A percentile compares a stretch with the other conserved stretches of the same genome.
phyloP scores from a whole-genome alignment of 2,113 vertebrate species.

The Sminthopsis crassicaudata region DNA sequence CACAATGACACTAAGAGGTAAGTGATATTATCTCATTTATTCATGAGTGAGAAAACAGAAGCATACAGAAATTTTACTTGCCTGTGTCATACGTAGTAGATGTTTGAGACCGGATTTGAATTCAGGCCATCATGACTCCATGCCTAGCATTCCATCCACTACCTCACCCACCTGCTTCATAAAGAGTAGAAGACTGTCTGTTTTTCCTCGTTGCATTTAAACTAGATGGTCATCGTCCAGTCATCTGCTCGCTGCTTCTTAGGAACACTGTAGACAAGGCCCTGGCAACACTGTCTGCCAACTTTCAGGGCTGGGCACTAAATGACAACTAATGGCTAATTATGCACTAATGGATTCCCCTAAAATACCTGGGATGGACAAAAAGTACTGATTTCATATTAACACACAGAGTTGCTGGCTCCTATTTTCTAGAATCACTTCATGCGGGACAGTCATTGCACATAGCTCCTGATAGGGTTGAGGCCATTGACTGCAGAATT shows the following conservation, averaged over 20 bases:
- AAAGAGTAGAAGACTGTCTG: neutral
- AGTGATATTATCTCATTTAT: neutral
- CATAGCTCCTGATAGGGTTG: neutral
- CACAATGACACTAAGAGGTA: neutral
- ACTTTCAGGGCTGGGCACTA: neutral
- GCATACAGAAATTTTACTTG: neutral
- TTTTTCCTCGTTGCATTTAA: neutral
- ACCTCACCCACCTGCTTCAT: neutral
- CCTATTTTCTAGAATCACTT: neutral
- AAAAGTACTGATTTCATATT: neutral
- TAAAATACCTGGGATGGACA: neutral
- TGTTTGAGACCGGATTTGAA: neutral
- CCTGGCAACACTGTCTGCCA: neutral
- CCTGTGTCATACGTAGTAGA: neutral
- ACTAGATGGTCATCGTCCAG: neutral
- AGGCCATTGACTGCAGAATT: conserved; percentile 2
- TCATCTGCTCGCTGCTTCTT: conserved; percentile 22
- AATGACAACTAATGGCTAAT: neutral
- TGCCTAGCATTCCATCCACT: neutral
- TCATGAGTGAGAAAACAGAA: neutral
- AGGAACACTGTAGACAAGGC: neutral
- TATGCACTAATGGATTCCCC: neutral
- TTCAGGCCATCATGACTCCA: neutral
- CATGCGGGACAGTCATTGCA: neutral
- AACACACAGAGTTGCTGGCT: neutral